Percentiles rank a stretch among this genome's conserved stretches.
phyloP scores from a whole-genome alignment of 2,113 vertebrate species.

The Laticauda laticaudata region DNA sequence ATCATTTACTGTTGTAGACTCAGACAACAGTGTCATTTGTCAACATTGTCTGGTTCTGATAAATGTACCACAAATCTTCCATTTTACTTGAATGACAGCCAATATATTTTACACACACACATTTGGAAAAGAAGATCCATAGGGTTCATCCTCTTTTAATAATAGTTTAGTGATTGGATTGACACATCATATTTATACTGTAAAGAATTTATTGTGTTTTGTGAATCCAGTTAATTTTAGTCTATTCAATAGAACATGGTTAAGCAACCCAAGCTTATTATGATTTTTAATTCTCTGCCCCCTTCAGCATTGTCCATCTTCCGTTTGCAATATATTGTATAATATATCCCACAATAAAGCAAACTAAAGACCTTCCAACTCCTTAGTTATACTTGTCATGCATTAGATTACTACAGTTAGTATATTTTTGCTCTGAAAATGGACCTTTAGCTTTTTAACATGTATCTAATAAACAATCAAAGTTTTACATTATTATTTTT shows the following conservation, averaged over 20 bases:
- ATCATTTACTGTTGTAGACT: slow-evolving; percentile 21
- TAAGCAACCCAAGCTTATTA: neutral
- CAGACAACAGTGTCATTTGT: neutral
- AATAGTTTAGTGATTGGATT: neutral
- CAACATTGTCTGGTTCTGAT: slow-evolving; percentile 24
- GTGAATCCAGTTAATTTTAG: neutral
- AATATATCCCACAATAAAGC: neutral
- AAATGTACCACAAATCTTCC: neutral
- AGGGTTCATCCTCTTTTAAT: neutral
- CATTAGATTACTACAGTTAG: slow-evolving; percentile 5
- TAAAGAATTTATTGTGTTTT: neutral
- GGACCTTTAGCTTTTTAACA: neutral
- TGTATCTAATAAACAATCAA: neutral
- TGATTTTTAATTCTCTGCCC: neutral
- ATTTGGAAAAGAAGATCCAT: too few relatives aligned
- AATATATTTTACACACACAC: neutral
- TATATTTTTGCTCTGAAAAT: slow-evolving; percentile 11
- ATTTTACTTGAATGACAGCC: neutral
- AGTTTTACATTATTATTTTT: neutral
- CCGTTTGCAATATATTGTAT: neutral
- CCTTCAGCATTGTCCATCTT: neutral
- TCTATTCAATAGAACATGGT: neutral
- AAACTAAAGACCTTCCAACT: neutral
- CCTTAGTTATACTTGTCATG: neutral
- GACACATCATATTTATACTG: neutral